Percentiles rank a stretch among this genome's conserved stretches.
Conservation (phyloP, 2,888 invertebrate species). For the Phaedon cochleariae region DNA sequence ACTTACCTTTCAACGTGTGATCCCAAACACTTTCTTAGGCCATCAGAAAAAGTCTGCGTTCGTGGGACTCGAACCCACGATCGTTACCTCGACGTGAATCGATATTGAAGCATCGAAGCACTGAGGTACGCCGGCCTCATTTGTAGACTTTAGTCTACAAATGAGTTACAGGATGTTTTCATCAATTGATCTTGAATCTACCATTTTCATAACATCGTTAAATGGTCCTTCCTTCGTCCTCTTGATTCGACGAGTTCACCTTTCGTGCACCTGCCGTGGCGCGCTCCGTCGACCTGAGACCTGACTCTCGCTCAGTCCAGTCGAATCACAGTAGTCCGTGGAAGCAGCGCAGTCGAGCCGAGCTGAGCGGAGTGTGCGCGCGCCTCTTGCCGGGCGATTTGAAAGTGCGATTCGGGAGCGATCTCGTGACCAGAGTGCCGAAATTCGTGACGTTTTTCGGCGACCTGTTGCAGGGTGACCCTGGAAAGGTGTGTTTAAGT, state of each 20-base stretch:
- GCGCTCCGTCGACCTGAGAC: slow-evolving; percentile 24
- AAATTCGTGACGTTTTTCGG: neutral
- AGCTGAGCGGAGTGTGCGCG: slow-evolving; percentile 16
- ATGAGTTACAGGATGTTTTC: too few relatives aligned
- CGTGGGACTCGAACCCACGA: too few relatives aligned
- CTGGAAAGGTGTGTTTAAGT: neutral
- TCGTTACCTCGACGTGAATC: too few relatives aligned
- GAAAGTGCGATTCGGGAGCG: slow-evolving; percentile 14
- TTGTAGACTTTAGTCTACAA: too few relatives aligned
- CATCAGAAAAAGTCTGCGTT: too few relatives aligned
- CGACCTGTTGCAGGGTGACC: neutral
- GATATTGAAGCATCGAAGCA: too few relatives aligned
- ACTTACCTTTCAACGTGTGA: too few relatives aligned
- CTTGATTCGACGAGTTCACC: slow-evolving; percentile 37
- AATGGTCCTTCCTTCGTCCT: neutral
- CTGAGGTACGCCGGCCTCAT: too few relatives aligned
- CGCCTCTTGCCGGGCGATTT: slow-evolving; percentile 18
- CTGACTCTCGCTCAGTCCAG: slow-evolving; percentile 40
- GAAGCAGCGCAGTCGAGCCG: slow-evolving; percentile 30
- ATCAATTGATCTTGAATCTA: too few relatives aligned
- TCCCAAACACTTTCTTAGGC: too few relatives aligned
- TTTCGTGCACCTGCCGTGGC: slow-evolving; percentile 37
- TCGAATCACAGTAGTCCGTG: slow-evolving; percentile 46
- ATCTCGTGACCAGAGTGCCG: slow-evolving; percentile 13
- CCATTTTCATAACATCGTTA: too few relatives aligned